Evolutionary conservation across 2,113 vertebrate species (phyloP).

Genomic region (Amblyornis subalaris): DNA sequence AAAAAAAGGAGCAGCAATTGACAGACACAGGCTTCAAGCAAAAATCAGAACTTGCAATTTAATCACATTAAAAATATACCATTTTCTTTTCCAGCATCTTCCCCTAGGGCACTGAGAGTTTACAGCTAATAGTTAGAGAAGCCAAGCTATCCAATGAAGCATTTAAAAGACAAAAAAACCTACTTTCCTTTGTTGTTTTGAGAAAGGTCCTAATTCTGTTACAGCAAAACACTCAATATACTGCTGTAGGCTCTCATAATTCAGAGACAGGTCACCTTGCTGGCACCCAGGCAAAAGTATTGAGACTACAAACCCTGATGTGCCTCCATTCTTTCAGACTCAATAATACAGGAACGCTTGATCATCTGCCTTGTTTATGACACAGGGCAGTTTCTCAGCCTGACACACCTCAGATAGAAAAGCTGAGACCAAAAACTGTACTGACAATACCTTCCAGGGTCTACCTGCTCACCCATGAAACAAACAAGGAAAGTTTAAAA

Average conservation of each 20-base stretch:
- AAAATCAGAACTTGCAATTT: conserved; percentile 50
- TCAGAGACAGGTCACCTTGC: not conserved
- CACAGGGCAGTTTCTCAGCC: not conserved
- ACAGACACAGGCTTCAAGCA: conserved; percentile 73
- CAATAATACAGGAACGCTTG: not conserved
- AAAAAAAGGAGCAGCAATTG: conserved; percentile 63
- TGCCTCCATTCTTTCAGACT: not conserved
- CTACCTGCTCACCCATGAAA: not conserved
- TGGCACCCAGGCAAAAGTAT: not conserved
- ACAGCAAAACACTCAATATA: not conserved
- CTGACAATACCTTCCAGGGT: not conserved
- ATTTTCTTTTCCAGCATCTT: conserved; percentile 67
- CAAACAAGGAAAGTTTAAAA: not conserved
- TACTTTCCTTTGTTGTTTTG: not conserved
- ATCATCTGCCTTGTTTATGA: not conserved
- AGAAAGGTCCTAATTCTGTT: not conserved
- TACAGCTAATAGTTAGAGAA: conserved; percentile 56
- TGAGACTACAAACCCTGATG: not conserved
- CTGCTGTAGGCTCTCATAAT: not conserved
- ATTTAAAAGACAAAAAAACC: not conserved
- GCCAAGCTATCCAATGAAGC: not conserved
- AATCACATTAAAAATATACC: conserved; percentile 65
- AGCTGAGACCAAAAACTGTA: not conserved
- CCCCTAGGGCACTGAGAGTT: conserved; percentile 48
- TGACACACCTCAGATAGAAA: not conserved